Evolutionary conservation across 2,888 invertebrate genomes (phyloP), one percentile per base, ranked within the genome.

Genomic region (Idaea aversata): DNA sequence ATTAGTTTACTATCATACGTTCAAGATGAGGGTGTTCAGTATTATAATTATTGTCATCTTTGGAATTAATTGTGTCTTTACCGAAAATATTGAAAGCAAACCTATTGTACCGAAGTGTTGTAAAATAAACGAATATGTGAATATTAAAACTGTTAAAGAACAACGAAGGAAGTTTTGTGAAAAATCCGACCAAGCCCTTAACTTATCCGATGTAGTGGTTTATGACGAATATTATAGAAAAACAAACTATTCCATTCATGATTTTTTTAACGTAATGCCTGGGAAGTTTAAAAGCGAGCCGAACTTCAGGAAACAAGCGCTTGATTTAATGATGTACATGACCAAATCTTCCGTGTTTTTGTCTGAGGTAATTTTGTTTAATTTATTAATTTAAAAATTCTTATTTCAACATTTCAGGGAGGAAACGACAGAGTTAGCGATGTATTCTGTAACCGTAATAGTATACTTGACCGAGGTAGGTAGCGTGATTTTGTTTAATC

Each of bases 111-210:
- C 47, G 3, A 47, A 47, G 47, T 47, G 47, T 47, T 47, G 47
- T 47, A 5, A 47, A 34, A 61, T 61, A 61, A 15, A 59, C 59
- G 16, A 59, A 59, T 16, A 59, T 10, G 34, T 59, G 59, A 16
- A 59, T 15, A 16, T 59, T 10, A 59, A 59, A 16, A 1, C n/a
- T 10, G 34, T 59, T 13, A 34, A 25, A 0, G 47, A 13, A 47
- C 4, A 13, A 3, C 4, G 13, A 13, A 47, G 47, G 47, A 47
- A 47, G 47, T 4, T 10, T 0, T 47, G 47, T 47, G 13, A 47
- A 47, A 47, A 47, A 47, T 13, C 47, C 13, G 47, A 47, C 4
- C 10, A 4, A 47, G 13, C 47, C 7, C 47, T 47, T 13, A 13
- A 47, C 47, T 10, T 47, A 47, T 47, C 47, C 2, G 47, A 47